Conservation (phyloP, 2,888 invertebrate species). For the Caenorhabditis sp. region DNA sequence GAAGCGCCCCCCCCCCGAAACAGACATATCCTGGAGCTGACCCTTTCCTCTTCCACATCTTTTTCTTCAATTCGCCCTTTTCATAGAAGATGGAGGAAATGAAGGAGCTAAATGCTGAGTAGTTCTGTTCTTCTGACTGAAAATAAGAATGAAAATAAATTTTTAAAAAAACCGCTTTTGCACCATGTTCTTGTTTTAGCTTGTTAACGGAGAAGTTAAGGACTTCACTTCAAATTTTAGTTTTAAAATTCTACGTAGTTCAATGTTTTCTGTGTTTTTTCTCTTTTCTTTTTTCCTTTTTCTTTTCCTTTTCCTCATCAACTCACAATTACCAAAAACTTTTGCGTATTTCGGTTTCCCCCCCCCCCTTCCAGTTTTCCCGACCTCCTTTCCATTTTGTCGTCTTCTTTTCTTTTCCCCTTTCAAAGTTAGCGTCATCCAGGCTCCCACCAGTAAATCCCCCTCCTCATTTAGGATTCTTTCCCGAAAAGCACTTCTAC, state of each 20-base stretch:
- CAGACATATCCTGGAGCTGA: constrained; percentile 38
- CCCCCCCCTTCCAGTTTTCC: not conserved
- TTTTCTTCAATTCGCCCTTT: not conserved
- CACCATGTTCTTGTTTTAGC: no score
- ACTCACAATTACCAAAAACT: constrained; percentile 55
- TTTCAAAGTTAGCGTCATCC: constrained; percentile 9
- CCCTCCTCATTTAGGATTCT: constrained; percentile 50
- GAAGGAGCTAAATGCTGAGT: no score
- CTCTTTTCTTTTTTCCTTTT: not conserved
- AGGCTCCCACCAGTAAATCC: no score
- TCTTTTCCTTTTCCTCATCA: constrained; percentile 39
- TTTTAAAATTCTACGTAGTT: no score
- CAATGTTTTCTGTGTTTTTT: no score
- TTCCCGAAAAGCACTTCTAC: constrained; percentile 48
- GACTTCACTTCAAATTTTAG: not conserved
- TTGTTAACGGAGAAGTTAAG: no score
- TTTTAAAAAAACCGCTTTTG: no score
- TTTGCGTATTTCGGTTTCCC: constrained; percentile 6
- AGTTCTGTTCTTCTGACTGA: no score
- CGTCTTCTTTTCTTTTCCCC: not conserved
- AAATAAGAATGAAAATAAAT: no score
- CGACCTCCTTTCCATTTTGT: constrained; percentile 11
- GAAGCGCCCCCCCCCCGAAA: constrained; percentile 16
- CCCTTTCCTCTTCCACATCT: constrained; percentile 14
- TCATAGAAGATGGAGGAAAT: no score